These are phyloP conservation scores for Acrocera orbiculus DNA, from an alignment of 2,888 invertebrate species.

Conservation along the genomic window DNA sequence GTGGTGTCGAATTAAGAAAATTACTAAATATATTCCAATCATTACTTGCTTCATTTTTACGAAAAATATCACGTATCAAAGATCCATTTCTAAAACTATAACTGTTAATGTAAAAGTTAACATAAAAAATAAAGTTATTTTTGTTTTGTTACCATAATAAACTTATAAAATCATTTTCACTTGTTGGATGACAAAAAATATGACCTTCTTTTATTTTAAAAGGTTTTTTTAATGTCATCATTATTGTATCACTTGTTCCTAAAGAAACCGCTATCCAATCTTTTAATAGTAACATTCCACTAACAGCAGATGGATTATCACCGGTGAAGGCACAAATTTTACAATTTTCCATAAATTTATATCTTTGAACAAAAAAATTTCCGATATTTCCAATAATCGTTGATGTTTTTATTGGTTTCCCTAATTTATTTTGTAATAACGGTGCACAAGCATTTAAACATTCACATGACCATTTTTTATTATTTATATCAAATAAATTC, in stretches of 20 bases:
- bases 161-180: conserved; percentile 65
- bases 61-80: conserved; percentile 61
- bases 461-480: conserved; percentile 54
- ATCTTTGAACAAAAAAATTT: conserved; percentile 67
- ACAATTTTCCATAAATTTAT: conserved; percentile 66
- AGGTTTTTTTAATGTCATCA: conserved; percentile 55
- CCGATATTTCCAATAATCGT: conserved; percentile 55
- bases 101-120: not conserved
- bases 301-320: conserved; percentile 79
- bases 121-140: not conserved
- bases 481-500: conserved; percentile 76
- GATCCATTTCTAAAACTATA: conserved; percentile 85
- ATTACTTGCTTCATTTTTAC: conserved; percentile 55
- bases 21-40: conserved; percentile 77
- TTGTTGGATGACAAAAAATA: conserved; percentile 72
- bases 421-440: conserved; percentile 54
- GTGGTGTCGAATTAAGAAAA: conserved; percentile 60
- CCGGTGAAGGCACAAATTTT: conserved; percentile 81
- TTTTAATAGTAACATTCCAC: conserved; percentile 62
- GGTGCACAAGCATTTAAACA: conserved; percentile 65
- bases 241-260: conserved; percentile 88
- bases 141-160: conserved; percentile 50
- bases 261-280: conserved; percentile 76
- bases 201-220: conserved; percentile 60
- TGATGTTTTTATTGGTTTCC: conserved; percentile 51